Conservation (phyloP, 2,888 invertebrate species). For the Dioctria linearis region DNA sequence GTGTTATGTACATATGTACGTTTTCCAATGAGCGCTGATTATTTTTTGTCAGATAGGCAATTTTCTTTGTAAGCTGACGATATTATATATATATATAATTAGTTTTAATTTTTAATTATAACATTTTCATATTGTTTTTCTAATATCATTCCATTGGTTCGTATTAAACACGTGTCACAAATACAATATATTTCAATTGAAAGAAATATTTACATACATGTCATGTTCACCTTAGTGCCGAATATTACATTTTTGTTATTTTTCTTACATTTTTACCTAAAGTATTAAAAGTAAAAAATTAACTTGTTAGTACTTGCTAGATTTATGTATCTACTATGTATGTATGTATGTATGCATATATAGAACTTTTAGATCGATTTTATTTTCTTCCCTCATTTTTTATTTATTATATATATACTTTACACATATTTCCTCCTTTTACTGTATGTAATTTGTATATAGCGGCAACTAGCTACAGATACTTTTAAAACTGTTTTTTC, state of each 20-base stretch:
- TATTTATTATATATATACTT: too few species aligned
- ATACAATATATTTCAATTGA: too few species aligned
- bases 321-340: too few species aligned
- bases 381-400: not conserved
- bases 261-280: conserved; percentile 45
- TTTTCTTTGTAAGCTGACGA: too few species aligned
- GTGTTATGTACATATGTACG: too few species aligned
- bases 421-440: conserved; percentile 32
- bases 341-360: not conserved
- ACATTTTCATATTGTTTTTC: too few species aligned
- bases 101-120: too few species aligned
- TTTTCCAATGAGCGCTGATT: too few species aligned
- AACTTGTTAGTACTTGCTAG: conserved; percentile 37
- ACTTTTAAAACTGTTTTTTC: conserved; percentile 34
- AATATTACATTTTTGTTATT: conserved; percentile 33
- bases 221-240: conserved; percentile 30
- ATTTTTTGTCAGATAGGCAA: too few species aligned
- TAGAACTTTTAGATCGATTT: conserved; percentile 36
- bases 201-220: not conserved
- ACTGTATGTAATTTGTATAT: conserved; percentile 46
- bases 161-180: too few species aligned
- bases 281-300: conserved; percentile 52
- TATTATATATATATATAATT: too few species aligned
- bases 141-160: too few species aligned
- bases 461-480: conserved; percentile 47